Base-by-base conservation (phyloP, 2,888 invertebrate genomes). In the Baronia brevicornis region DNA sequence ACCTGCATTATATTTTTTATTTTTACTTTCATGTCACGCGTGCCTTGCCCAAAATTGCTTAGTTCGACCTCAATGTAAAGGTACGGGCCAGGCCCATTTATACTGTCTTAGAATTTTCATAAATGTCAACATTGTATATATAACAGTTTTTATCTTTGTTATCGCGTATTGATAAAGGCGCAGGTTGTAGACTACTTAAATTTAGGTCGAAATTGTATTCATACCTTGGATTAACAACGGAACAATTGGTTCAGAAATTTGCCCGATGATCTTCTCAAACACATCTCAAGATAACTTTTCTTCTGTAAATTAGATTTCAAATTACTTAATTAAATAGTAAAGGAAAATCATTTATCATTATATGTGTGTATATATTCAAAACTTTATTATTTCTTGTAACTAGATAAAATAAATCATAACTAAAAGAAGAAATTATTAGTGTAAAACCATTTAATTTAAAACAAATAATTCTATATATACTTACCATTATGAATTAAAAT, bases 111-210 rank as follows among this genome's bases (percentile, higher is more conserved):
- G 38, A 38, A 42, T 36, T 12, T 17, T 42, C 47, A 38, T 35
- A 49, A 54, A 49, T 51, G 58, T 50, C 51, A 58, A 54, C 52
- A 54, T 50, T 33, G 32, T 27, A 56, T 59, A 54, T 56, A 62
- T 53, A 70, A 67, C 71, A 70, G 49, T 66, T 77, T n/a, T 80
- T 79, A 82, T 82, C 82, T 72, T 60, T 56, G 59, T 75, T 82
- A 82, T 79, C 80, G 59, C 51, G 43, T 51, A 56, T 67, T 68
- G 80, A 80, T 80, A 80, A 77, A 68, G 55, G 60, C 48, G 53
- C 52, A 60, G 58, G 56, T 58, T 56, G 55, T 59, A 54, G 62
- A 47, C 60, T 60, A 60, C 60, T 49, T 52, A 55, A 68, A 79
- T 75, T 79, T 75, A 67, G 82, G 82, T 77, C 79, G 78, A 45